Base-by-base conservation (phyloP, 30 jellyfish, hydroid and myxozoan genomes). In the Morbakka virulenta region DNA sequence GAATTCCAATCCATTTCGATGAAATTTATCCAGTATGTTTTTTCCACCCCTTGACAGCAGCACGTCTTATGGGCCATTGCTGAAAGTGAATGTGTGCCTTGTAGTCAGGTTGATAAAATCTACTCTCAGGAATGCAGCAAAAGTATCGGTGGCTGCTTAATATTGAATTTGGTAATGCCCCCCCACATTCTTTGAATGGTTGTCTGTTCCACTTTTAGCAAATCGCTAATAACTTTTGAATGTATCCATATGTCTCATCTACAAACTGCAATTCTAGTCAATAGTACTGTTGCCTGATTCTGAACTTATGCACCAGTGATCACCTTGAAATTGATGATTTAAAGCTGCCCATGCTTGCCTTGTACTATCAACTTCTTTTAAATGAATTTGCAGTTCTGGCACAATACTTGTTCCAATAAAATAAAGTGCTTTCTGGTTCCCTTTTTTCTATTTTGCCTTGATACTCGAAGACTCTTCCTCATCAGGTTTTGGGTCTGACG, bases 281-380 rank as follows among this genome's bases (percentile, higher is more conserved):
- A 72, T 72, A 72, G 26, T 49, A 72, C 50, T 50, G 76, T 67
- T 72, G 48, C 32, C 52, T 13, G 1, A 72, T 21, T 41, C 84
- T 24, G 21, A 72, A 41, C 50, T 51, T 72, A 32, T 72, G 84
- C 84, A 72, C 50, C 35, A 72, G 64, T 14, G 84, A 72, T 41
- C 84, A 72, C 72, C 72, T 48, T 72, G 84, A 41, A 68, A 68
- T 67, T 68, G 80, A 68, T 68, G 47, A 65, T 68, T 68, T 68
- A 68, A 2, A 28, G 27, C 32, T 24, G 2, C 61, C 80, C 68
- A 68, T 68, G 80, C 80, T 33, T 68, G 67, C 47, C 48, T 32
- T 2, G 80, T 67, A 11, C 13, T 1, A 13, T 36, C 17, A 35
- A 68, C 68, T 35, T 31, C 26, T 28, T 68, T 67, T 17, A 68